Evolutionary conservation across 2,113 vertebrate genomes (phyloP).

Genomic region (Heterotilapia buettikoferi): DNA sequence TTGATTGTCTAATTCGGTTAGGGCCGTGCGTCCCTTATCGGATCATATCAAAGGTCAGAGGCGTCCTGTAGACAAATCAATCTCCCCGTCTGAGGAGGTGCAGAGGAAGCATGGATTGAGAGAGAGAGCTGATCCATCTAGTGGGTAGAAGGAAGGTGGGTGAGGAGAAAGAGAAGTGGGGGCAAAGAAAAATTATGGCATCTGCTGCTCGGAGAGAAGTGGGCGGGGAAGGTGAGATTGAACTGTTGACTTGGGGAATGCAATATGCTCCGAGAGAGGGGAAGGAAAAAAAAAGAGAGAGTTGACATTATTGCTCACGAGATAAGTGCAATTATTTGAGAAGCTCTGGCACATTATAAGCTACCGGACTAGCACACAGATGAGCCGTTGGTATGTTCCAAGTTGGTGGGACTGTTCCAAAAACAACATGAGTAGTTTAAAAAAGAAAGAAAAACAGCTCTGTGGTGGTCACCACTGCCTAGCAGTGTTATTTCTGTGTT

Average conservation of each 20-base stretch:
- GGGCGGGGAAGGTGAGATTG: constrained; percentile 62
- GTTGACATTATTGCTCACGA: constrained; percentile 65
- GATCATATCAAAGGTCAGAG: constrained; percentile 87
- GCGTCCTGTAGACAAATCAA: constrained; percentile 74
- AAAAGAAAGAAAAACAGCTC: neutral
- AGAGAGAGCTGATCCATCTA: constrained; percentile 58
- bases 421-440: neutral
- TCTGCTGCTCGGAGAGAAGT: constrained; percentile 68
- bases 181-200: constrained; percentile 68
- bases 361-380: neutral
- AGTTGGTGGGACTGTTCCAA: neutral
- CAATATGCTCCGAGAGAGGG: constrained; percentile 64
- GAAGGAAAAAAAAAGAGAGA: constrained; percentile 6
- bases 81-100: constrained; percentile 77
- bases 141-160: constrained; percentile 65
- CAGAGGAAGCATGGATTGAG: constrained; percentile 63
- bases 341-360: neutral
- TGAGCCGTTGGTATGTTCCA: accelerated
- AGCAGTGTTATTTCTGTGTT: neutral
- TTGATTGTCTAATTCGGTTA: constrained; percentile 86
- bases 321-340: constrained; percentile 48
- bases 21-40: constrained; percentile 78
- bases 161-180: constrained; percentile 64
- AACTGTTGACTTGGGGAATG: constrained; percentile 74
- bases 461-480: neutral